Evolutionary conservation across 2,797 vertebrate genomes (phyloP).

Genomic region (Mormyrops boulengeri): DNA sequence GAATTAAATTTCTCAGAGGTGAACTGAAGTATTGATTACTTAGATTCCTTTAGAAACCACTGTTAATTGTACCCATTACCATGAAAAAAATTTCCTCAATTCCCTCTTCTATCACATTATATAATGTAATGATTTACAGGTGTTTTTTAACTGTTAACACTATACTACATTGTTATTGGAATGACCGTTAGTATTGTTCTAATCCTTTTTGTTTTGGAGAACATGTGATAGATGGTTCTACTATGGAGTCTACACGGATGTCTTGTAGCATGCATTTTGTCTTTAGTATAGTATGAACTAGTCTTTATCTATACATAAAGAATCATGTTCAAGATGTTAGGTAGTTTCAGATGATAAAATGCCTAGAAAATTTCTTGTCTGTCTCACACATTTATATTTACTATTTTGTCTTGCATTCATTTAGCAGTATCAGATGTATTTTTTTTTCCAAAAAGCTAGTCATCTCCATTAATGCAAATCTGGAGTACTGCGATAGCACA

Average conservation of each 20-base stretch:
- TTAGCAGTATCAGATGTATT: background rate
- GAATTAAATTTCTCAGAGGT: background rate
- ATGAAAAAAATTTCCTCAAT: background rate
- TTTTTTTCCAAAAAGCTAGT: background rate
- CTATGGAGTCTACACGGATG: background rate
- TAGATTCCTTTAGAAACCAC: background rate
- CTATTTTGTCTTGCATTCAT: background rate
- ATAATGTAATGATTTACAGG: background rate
- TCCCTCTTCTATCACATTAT: background rate
- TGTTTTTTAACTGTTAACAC: background rate
- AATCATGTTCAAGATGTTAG: background rate
- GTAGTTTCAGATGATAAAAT: background rate
- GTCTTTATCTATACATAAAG: background rate
- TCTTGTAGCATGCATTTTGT: background rate
- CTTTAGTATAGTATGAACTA: background rate
- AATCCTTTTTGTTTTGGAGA: background rate
- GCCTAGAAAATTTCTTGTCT: background rate
- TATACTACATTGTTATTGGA: background rate
- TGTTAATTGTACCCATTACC: background rate
- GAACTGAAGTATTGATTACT: background rate
- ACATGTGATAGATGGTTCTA: background rate
- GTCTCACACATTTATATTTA: background rate
- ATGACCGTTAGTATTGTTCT: background rate
- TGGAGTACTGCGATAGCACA: background rate
- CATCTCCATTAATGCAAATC: background rate